Percentiles rank a stretch among this genome's conserved stretches.
phyloP scores from a whole-genome alignment of 2,888 invertebrate genomes.

The Cheilosia soror region DNA sequence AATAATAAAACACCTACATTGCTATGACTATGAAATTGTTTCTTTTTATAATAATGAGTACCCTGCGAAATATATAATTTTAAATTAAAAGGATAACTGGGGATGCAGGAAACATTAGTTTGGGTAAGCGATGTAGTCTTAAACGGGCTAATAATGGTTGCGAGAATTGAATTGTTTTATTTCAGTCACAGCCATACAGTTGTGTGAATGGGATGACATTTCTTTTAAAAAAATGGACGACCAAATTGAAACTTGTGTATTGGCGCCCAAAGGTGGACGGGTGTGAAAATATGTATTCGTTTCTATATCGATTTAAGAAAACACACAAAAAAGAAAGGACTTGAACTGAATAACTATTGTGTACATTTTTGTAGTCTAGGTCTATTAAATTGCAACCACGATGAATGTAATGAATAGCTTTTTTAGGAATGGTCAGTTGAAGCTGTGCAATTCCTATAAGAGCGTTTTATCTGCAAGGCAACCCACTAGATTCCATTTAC shows the following conservation, averaged over 20 bases:
- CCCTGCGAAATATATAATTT: slow-evolving; percentile 30
- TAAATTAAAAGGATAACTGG: not conserved
- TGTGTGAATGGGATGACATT: not conserved
- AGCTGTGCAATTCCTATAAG: no score
- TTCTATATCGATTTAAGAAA: no score
- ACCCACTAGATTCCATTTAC: no score
- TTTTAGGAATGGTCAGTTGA: no score
- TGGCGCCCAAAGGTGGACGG: slow-evolving; percentile 14
- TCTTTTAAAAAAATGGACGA: not conserved
- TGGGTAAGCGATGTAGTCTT: not conserved
- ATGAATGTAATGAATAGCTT: no score
- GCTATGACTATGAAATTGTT: slow-evolving; percentile 64
- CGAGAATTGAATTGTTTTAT: slow-evolving; percentile 9
- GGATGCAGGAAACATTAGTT: slow-evolving; percentile 32
- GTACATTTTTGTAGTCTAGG: no score
- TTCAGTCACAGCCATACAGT: slow-evolving; percentile 45
- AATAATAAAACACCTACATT: slow-evolving; percentile 62
- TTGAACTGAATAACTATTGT: no score
- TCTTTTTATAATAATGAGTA: slow-evolving; percentile 25
- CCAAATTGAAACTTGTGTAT: not conserved
- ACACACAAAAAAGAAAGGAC: no score
- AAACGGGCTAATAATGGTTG: not conserved
- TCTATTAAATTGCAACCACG: no score
- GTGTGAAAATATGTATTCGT: no score
- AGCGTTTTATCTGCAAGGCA: no score